Base-by-base conservation (phyloP, 1,140 invertebrate species). In the Hycleus cichorii region DNA sequence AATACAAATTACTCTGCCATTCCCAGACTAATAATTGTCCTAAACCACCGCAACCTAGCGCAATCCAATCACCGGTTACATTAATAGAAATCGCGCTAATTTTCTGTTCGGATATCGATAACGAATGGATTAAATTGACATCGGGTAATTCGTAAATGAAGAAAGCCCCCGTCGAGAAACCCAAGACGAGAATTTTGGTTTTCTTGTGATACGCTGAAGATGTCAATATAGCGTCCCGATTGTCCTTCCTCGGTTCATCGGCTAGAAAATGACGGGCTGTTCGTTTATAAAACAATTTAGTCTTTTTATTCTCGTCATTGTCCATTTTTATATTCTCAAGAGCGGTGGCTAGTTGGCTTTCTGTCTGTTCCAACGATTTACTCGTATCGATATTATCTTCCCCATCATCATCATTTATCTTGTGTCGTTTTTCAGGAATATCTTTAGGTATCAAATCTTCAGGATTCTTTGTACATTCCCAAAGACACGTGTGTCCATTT, bases 11-110 rank as follows among this genome's bases (percentile, higher is more conserved):
- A 82, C 93, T 97, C 75, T 97, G 94, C 95, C 95, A 98, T 77
- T 98, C 96, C 95, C 95, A 98, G 5, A 98, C 95, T 9, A 98
- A 74, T 12, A 99, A 74, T 71, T 98, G 94, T 0, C 94, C 95
- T 2, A 90, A 77, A 40, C 84, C 83, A 0, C 84, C 79, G 70
- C 91, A 94, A 0, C 89, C 94, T 25, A 97, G 70, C 0, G 91
- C 95, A 49, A 99, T 87, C 95, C 95, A 98, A 72, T 98, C 95
- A 0, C 95, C 95, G 11, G 85, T 87, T 7, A 74, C 74, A 70
- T 97, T 98, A 39, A 98, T 80, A 0, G 84, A 74, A 2, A 96
- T 83, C 0, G 90, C 83, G 18, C 86, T 85, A 47, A 98, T 90
- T 52, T 78, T 74, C 66, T 93, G 84, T 42, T 93, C 83, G 1